phyloP scores from a whole-genome alignment of 2,113 vertebrate species.

The Corvus moneduloides region DNA sequence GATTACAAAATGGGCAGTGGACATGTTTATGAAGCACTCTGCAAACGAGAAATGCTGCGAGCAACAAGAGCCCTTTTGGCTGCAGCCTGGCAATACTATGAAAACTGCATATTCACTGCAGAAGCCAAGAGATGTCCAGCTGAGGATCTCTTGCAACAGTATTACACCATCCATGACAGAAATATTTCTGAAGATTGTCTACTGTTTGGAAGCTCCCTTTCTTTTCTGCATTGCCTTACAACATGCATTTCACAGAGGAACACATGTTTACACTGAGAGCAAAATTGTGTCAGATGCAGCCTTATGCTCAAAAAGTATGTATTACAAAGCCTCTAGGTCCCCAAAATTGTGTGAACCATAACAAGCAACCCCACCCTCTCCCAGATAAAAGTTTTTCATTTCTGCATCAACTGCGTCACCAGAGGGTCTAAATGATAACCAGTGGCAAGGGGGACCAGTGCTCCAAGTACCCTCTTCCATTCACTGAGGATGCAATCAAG shows the following conservation, averaged over 20 bases:
- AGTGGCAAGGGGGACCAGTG: background rate
- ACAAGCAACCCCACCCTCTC: background rate
- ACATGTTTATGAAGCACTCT: background rate
- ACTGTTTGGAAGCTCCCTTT: background rate
- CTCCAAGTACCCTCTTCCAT: background rate
- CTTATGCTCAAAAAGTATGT: background rate
- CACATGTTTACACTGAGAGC: background rate
- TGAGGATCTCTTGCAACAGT: background rate
- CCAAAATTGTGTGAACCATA: background rate
- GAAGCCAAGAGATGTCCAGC: background rate
- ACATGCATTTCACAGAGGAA: background rate
- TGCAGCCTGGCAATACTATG: background rate
- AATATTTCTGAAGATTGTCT: background rate
- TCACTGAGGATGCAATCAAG: background rate
- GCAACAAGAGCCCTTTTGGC: slow-evolving; percentile 8
- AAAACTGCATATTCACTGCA: slow-evolving; percentile 24
- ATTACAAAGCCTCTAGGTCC: background rate
- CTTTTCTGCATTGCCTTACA: background rate
- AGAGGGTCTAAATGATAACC: background rate
- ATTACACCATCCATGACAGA: background rate
- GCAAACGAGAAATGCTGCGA: background rate
- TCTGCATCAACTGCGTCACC: background rate
- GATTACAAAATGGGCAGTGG: background rate
- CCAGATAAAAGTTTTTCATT: background rate
- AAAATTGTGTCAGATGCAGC: background rate